Evolutionary conservation across 2,888 invertebrate genomes (phyloP).

Genomic region (Beris morrisii): DNA sequence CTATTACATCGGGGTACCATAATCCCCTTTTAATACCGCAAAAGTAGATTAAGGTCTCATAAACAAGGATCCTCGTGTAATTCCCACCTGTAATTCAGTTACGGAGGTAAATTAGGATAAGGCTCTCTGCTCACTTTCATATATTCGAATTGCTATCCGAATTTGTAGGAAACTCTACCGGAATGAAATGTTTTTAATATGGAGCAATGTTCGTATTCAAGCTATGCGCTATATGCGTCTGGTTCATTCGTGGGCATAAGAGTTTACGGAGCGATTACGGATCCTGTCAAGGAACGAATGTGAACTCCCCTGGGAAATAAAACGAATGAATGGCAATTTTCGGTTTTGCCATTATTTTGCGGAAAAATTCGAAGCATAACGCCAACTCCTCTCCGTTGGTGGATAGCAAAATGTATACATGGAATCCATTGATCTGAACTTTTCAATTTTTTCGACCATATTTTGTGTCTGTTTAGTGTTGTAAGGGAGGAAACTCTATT

Average conservation of each 20-base stretch:
- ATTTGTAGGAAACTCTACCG: too few relatives aligned
- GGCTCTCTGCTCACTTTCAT: neutral
- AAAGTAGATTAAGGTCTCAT: slow-evolving; percentile 21
- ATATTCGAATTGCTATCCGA: too few relatives aligned
- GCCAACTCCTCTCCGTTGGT: too few relatives aligned
- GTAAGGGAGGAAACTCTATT: too few relatives aligned
- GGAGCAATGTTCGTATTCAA: too few relatives aligned
- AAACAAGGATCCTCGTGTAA: slow-evolving; percentile 14
- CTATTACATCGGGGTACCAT: neutral
- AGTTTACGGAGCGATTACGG: neutral
- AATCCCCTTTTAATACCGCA: slow-evolving; percentile 17
- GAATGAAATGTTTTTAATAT: too few relatives aligned
- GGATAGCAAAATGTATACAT: too few relatives aligned
- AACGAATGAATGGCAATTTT: slow-evolving; percentile 4
- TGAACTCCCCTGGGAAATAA: slow-evolving; percentile 3
- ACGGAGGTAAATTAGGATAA: slow-evolving; percentile 24
- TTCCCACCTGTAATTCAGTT: slow-evolving; percentile 27
- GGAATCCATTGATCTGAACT: too few relatives aligned
- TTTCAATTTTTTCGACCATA: too few relatives aligned
- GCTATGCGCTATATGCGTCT: too few relatives aligned
- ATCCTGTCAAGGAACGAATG: neutral
- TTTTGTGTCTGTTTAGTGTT: too few relatives aligned
- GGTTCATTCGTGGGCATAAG: too few relatives aligned
- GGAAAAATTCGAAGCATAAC: neutral
- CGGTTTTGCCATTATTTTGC: neutral